Evolutionary conservation across 2,888 invertebrate species (phyloP), one percentile per base, ranked within the genome.

Genomic region (Anoplius nigerrimus): DNA sequence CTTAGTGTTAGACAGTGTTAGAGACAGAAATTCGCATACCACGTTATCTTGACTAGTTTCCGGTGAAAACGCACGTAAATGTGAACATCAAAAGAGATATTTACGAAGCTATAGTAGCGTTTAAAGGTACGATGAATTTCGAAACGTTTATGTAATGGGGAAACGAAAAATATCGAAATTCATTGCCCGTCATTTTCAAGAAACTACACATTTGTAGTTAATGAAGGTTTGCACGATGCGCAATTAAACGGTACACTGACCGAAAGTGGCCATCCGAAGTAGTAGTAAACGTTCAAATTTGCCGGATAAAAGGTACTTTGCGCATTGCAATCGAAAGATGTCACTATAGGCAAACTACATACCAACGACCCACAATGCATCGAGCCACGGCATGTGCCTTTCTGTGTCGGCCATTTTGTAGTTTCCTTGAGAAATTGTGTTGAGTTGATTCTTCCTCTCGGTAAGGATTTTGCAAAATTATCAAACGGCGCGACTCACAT

Each of bases 361-460:
- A 79, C 75, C 75, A 71, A 73, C 80, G 79, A 76, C 90, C 90
- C 90, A 90, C 89, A 90, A 91, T 90, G 90, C 90, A 89, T 85
- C 83, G 83, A 85, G 89, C 90, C 89, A 90, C 91, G 92, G 92
- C 92, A 92, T 92, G 92, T 92, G 92, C 91, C 92, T 90, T 87
- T 89, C 90, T 90, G 90, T 89, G 91, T 91, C 92, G 91, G 92
- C 92, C 92, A 92, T 92, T 92, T 92, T 92, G 91, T 91, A 91
- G 91, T 92, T 90, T 91, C 90, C 90, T 91, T 90, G 91, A 91
- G 92, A 91, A 91, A 91, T 91, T 90, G 91, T 91, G 90, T 91
- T 90, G 90, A 91, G 90, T 91, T 91, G 90, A 91, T 90, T 91
- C 90, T 90, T 91, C 89, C 89, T 89, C 90, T 90, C 90, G 91